Evolutionary conservation across 2,113 vertebrate species (phyloP).

Genomic region (Oreochromis tanganicae): DNA sequence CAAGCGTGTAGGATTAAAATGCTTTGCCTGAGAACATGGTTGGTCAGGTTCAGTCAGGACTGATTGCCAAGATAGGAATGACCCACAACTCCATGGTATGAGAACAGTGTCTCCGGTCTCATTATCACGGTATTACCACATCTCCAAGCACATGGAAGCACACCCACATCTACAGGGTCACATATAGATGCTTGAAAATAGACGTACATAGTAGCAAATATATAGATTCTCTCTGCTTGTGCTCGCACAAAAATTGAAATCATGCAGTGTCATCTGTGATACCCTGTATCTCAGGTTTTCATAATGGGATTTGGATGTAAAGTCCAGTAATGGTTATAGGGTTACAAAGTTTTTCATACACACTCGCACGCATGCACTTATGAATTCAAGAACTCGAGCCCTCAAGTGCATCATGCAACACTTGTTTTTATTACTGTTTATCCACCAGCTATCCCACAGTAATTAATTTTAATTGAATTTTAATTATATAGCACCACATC

Average conservation of each 20-base stretch:
- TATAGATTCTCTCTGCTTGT: background rate
- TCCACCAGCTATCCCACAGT: background rate
- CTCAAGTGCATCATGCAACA: background rate
- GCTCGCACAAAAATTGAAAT: background rate
- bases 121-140: slow-evolving; percentile 64
- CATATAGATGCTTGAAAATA: background rate
- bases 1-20: slow-evolving; percentile 67
- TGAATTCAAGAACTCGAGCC: background rate
- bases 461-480: background rate
- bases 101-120: slow-evolving; percentile 66
- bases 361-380: background rate
- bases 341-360: background rate
- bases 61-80: slow-evolving; percentile 51
- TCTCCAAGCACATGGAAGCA: slow-evolving; percentile 6
- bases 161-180: background rate
- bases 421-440: background rate
- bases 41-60: slow-evolving; percentile 37
- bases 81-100: slow-evolving; percentile 48
- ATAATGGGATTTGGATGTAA: background rate
- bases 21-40: slow-evolving; percentile 60
- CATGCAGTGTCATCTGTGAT: background rate
- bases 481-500: background rate
- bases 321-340: background rate
- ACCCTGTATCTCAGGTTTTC: background rate
- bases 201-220: background rate